These are phyloP conservation scores for Pyxicephalus adspersus DNA, from an alignment of 2,113 vertebrate species.

Conservation along the genomic window DNA sequence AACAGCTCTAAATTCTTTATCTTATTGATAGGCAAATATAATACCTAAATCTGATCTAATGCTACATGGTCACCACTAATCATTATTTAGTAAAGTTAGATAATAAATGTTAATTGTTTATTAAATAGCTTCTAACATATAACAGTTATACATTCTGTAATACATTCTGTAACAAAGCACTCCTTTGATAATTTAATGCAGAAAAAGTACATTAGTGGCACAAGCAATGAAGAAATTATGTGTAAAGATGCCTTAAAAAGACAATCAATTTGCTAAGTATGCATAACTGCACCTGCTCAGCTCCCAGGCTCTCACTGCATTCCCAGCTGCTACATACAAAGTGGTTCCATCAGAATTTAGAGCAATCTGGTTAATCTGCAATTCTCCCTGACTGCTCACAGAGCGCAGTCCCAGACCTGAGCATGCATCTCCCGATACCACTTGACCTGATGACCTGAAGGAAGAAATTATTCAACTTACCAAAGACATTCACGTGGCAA, in stretches of 20 bases:
- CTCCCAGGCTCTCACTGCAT: slow-evolving; percentile 91
- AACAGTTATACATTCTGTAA: no score
- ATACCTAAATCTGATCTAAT: no score
- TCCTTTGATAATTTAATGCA: no score
- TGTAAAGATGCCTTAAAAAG: background rate
- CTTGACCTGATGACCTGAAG: slow-evolving; percentile 88
- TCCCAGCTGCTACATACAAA: slow-evolving; percentile 89
- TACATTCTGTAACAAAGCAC: no score
- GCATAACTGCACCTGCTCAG: slow-evolving; percentile 81
- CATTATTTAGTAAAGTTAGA: no score
- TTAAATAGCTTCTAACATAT: no score
- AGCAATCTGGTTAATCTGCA: slow-evolving; percentile 95
- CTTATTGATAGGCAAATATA: no score
- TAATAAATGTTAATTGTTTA: no score
- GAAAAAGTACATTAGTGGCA: no score
- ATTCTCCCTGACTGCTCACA: slow-evolving; percentile 87
- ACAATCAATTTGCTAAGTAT: background rate
- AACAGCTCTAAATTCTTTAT: no score
- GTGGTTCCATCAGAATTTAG: slow-evolving; percentile 86
- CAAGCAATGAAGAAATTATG: background rate
- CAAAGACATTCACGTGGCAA: no score
- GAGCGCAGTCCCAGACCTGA: slow-evolving; percentile 82
- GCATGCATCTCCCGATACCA: slow-evolving; percentile 88
- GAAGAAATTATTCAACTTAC: background rate
- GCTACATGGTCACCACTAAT: no score